These are phyloP conservation scores for Nycticorax nycticorax DNA, from an alignment of 2,113 vertebrate genomes.

Conservation along the genomic window DNA sequence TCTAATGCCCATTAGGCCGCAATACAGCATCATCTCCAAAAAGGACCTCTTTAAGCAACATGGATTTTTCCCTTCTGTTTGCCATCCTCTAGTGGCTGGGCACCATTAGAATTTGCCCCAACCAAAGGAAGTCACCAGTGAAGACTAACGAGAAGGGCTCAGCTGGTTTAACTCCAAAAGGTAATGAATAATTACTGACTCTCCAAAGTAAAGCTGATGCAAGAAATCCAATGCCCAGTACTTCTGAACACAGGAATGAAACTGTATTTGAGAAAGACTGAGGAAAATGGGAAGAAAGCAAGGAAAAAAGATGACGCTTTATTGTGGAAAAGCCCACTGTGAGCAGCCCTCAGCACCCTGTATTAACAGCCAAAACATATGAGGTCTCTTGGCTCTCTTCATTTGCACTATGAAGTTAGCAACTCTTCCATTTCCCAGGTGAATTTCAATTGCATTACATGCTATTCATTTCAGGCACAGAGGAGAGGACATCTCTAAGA, in stretches of 20 bases:
- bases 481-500: neutral
- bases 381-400: neutral
- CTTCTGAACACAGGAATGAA: neutral
- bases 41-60: neutral
- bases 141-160: neutral
- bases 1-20: neutral
- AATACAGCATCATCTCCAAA: neutral
- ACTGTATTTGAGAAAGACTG: neutral
- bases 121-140: fast-evolving
- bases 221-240: neutral
- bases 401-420: neutral
- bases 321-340: neutral
- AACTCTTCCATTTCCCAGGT: neutral
- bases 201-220: neutral
- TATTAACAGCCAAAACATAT: neutral
- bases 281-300: neutral
- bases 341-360: neutral
- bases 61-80: neutral
- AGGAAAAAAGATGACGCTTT: fast-evolving
- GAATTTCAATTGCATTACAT: neutral
- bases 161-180: neutral
- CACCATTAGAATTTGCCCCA: neutral
- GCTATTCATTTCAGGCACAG: neutral
- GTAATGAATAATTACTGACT: neutral
- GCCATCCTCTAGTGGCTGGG: neutral